These are phyloP conservation scores for Caracal caracal DNA, from an alignment of 2,113 vertebrate species.

Conservation along the genomic window DNA sequence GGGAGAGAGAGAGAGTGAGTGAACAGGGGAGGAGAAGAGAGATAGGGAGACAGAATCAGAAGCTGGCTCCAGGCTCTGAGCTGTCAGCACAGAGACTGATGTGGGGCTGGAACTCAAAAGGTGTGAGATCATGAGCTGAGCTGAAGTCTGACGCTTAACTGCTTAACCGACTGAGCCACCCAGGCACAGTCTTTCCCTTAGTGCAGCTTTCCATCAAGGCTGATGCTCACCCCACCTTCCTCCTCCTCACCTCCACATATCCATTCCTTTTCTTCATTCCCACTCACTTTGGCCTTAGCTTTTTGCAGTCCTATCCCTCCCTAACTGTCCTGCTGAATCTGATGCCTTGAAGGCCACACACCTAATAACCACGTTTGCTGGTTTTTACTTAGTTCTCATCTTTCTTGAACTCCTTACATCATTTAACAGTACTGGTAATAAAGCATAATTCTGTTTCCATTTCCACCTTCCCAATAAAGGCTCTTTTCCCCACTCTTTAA, in stretches of 20 bases:
- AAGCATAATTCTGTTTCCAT: not conserved
- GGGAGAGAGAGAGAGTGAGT: no score
- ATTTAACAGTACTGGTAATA: not conserved
- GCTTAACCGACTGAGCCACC: no score
- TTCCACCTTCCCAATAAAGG: not conserved
- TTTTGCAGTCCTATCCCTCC: not conserved
- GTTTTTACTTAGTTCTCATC: not conserved
- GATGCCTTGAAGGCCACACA: not conserved
- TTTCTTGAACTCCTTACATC: constrained; percentile 35
- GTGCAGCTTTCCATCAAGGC: not conserved
- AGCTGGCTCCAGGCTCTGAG: no score
- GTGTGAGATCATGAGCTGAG: no score
- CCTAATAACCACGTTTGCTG: not conserved
- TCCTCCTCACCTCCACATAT: not conserved
- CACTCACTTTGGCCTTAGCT: not conserved
- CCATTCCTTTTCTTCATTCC: not conserved
- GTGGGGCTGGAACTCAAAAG: no score
- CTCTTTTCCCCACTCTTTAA: constrained; percentile 18
- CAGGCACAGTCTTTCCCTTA: no score
- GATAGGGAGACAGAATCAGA: no score
- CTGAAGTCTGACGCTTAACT: no score
- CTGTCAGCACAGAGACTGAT: no score
- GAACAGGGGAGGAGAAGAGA: no score
- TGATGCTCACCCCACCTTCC: not conserved
- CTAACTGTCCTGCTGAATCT: no score